Percentiles rank a stretch among this genome's conserved stretches.
Evolutionary conservation across 2,797 vertebrate species (phyloP).

Genomic region (Peromyscus melanophrys): DNA sequence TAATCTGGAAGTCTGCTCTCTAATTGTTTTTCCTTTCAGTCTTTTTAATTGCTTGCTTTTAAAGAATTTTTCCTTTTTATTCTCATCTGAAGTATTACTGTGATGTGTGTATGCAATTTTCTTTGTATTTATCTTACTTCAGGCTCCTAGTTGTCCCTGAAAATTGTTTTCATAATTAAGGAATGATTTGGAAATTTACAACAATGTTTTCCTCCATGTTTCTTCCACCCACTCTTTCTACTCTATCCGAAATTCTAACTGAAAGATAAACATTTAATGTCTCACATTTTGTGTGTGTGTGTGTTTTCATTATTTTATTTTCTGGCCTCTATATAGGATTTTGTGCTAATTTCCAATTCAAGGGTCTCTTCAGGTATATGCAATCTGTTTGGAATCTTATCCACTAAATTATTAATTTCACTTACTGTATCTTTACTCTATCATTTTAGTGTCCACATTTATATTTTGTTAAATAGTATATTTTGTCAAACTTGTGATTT

Average conservation of each 20-base stretch:
- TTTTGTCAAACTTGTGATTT: not conserved
- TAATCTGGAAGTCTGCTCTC: not conserved
- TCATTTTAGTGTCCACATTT: not conserved
- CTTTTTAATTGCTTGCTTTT: not conserved
- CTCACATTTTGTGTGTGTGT: not conserved
- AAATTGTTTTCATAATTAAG: not conserved
- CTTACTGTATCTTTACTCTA: not conserved
- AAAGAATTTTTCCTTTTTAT: not conserved
- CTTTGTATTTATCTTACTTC: conserved; percentile 5
- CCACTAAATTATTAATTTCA: not conserved
- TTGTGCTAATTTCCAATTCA: not conserved
- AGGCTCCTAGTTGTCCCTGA: conserved; percentile 11
- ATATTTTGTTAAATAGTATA: not conserved
- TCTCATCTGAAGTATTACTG: not conserved
- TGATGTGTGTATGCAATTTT: not conserved
- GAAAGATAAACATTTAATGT: not conserved
- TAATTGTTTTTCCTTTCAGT: not conserved
- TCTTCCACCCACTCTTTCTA: not conserved
- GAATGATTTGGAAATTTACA: conserved; percentile 35
- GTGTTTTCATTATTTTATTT: not conserved
- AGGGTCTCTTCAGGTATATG: not conserved
- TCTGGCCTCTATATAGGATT: not conserved
- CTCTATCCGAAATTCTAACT: not conserved
- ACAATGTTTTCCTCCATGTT: not conserved
- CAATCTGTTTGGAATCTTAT: not conserved